A percentile compares a stretch with the other conserved stretches of the same genome.
Conservation (phyloP, 1,140 invertebrate species). For the Branchinecta lynchi region DNA sequence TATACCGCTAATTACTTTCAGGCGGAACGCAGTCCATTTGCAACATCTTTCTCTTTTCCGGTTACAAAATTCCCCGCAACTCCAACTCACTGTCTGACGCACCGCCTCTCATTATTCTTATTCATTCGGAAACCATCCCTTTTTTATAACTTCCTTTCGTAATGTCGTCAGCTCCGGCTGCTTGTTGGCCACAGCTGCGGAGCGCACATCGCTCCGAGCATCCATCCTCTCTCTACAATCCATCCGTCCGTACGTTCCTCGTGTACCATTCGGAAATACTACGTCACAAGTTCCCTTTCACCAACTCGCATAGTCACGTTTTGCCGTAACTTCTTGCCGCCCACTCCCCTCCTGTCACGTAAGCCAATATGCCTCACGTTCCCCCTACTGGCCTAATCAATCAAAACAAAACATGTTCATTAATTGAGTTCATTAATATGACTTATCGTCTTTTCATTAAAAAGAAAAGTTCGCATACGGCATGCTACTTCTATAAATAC, state of each 20-base stretch:
- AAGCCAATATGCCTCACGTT: slow-evolving; percentile 9
- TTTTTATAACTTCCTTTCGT: not conserved
- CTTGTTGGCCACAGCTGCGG: not conserved
- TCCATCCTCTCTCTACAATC: slow-evolving; percentile 6
- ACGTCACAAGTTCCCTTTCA: too few relatives aligned
- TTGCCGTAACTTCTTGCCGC: not conserved
- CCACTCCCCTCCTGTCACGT: not conserved
- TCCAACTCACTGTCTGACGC: too few relatives aligned
- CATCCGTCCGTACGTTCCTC: slow-evolving; percentile 8
- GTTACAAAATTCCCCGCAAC: too few relatives aligned
- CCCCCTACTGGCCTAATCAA: not conserved
- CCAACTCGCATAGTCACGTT: too few relatives aligned
- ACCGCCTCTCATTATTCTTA: slow-evolving; percentile 12
- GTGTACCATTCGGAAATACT: not conserved
- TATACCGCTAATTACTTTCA: too few relatives aligned
- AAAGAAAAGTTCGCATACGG: too few relatives aligned
- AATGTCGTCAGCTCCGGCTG: not conserved
- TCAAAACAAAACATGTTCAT: too few relatives aligned
- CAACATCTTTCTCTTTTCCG: too few relatives aligned
- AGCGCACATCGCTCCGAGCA: not conserved
- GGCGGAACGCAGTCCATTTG: too few relatives aligned
- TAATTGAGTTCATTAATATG: too few relatives aligned
- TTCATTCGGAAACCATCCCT: slow-evolving; percentile 13
- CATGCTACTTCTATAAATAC: too few relatives aligned
- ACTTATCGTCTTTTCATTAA: too few relatives aligned